A percentile compares a stretch with the other conserved stretches of the same genome.
phyloP scores from a whole-genome alignment of 2,888 invertebrate genomes.

The Eupeodes latifasciatus region DNA sequence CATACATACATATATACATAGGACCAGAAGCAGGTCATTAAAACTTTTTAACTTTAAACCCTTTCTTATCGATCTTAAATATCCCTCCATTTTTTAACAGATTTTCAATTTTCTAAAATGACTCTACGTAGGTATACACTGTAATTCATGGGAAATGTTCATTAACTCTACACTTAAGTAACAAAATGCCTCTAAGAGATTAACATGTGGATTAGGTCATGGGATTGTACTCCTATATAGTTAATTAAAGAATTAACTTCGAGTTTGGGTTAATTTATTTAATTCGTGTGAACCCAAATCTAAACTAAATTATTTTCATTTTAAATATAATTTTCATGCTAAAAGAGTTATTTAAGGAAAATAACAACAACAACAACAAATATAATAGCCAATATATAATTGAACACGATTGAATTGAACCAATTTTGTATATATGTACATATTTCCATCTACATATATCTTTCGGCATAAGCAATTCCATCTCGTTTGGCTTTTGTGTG shows the following conservation, averaged over 20 bases:
- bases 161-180: no score
- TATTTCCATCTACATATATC: neutral
- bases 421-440: constrained; percentile 39
- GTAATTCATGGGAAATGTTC: no score
- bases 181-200: no score
- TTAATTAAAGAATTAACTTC: neutral
- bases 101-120: no score
- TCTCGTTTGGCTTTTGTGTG: constrained; percentile 36
- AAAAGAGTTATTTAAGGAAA: constrained; percentile 22
- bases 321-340: constrained; percentile 37
- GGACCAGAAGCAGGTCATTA: no score
- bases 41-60: no score
- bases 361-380: neutral
- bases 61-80: no score
- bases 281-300: neutral
- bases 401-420: constrained; percentile 60
- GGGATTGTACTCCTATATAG: neutral
- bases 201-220: no score
- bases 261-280: neutral
- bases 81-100: no score
- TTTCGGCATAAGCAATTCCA: constrained; percentile 30
- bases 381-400: constrained; percentile 33
- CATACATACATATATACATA: no score
- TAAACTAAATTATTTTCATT: constrained; percentile 32
- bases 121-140: no score